These are phyloP conservation scores for Suillia variegata DNA, from an alignment of 2,888 invertebrate species.

Conservation along the genomic window DNA sequence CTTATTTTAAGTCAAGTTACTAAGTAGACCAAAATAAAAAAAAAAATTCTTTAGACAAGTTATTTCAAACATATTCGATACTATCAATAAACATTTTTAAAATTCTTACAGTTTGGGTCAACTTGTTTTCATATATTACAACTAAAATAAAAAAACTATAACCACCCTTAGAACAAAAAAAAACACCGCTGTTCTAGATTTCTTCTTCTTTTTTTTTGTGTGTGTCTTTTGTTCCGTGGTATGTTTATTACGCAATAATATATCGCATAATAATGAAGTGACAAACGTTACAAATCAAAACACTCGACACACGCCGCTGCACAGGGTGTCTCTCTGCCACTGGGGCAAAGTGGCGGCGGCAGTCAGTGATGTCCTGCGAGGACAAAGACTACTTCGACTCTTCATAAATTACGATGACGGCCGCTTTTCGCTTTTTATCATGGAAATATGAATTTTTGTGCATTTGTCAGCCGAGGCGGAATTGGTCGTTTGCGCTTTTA, in stretches of 20 bases:
- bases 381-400: too few relatives aligned
- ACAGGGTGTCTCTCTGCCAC: slow-evolving; percentile 25
- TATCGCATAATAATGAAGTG: slow-evolving; percentile 60
- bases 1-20: too few relatives aligned
- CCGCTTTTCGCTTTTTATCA: slow-evolving; percentile 43
- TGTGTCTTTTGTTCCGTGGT: not conserved
- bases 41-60: too few relatives aligned
- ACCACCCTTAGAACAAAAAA: too few relatives aligned
- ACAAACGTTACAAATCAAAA: slow-evolving; percentile 60
- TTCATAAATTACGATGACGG: slow-evolving; percentile 32
- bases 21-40: too few relatives aligned
- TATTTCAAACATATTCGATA: too few relatives aligned
- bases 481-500: slow-evolving; percentile 51
- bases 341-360: not conserved
- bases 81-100: too few relatives aligned
- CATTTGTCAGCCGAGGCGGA: slow-evolving; percentile 57
- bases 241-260: slow-evolving; percentile 35
- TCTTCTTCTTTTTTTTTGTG: too few relatives aligned
- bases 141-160: too few relatives aligned
- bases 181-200: not conserved
- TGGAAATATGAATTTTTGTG: slow-evolving; percentile 50
- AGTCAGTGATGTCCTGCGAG: not conserved
- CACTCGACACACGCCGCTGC: slow-evolving; percentile 53
- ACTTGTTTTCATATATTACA: too few relatives aligned
- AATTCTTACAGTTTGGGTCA: too few relatives aligned